Evolutionary conservation across 2,797 vertebrate species (phyloP), one percentile per base, ranked within the genome.

Genomic region (Lindbergichthys nudifrons): DNA sequence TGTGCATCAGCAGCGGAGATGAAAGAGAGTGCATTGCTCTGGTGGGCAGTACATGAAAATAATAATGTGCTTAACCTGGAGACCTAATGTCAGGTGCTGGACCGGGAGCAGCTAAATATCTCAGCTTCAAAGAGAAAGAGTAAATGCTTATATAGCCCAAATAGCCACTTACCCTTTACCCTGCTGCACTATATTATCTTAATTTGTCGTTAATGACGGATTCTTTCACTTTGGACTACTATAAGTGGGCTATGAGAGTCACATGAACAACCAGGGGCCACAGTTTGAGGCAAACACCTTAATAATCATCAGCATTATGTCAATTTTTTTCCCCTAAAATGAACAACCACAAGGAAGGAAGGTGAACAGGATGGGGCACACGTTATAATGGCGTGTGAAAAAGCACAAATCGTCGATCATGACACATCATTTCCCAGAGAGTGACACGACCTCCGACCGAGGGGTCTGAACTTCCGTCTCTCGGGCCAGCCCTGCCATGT

Each of bases 371-470:
- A 60, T 16, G 15, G 36, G 65, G 21, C 47, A 47, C 65, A 56
- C 15, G 15, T 41, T 36, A 32, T 43, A 42, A 21, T 0, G 3
- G 67, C 36, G 66, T 82, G 77, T 80, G 79, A 90, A 83, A 75
- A 30, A 39, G 53, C 65, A 77, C 56, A 70, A 30, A 70, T 67
- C 3, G 5, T 57, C 32, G 26, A 59, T 70, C 72, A 15, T 69
- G 76, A 79, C 65, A 48, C 68, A 67, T 71, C 48, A 66, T 80
- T 72, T 65, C 42, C 72, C 75, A 81, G 80, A 81, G 82, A 82
- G 79, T 86, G 83, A 92, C 91, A 67, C 42, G 80, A 91, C 90
- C 91, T 94, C 79, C 75, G 89, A 93, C 89, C 85, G 10, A 58
- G 62, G 62, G 79, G 77, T 77, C 81, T 89, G 83, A 89, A 91